phyloP scores from a whole-genome alignment of 1,140 invertebrate species.

The Heterodera carotae region DNA sequence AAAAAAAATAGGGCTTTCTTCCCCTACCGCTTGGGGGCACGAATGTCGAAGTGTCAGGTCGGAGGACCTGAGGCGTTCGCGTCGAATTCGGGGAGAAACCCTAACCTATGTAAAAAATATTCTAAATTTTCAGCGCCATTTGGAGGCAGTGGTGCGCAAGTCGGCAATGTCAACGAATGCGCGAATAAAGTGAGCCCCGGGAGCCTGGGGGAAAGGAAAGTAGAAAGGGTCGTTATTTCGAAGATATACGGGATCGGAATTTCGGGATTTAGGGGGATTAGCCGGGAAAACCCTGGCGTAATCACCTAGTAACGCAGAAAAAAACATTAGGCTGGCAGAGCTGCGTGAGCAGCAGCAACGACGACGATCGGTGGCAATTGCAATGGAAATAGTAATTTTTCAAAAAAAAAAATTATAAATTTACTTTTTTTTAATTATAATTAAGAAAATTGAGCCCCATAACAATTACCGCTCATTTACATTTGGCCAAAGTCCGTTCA shows the following conservation, averaged over 20 bases:
- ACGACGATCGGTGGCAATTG: background rate
- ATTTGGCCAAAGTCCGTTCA: slow-evolving; percentile 17
- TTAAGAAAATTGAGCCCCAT: slow-evolving; percentile 8
- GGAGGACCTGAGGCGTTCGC: no score
- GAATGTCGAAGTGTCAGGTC: no score
- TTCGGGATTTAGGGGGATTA: no score
- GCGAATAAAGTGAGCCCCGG: background rate
- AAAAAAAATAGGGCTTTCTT: no score
- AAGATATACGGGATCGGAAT: no score
- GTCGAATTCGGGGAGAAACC: no score
- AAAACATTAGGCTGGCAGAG: background rate
- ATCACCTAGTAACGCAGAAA: no score
- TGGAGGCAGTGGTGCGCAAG: background rate
- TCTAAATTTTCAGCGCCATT: background rate
- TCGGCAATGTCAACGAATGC: background rate
- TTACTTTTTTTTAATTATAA: slow-evolving; percentile 2
- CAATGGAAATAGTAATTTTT: background rate
- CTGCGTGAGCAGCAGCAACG: background rate
- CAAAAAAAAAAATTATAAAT: background rate
- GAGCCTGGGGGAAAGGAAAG: no score
- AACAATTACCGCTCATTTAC: slow-evolving; percentile 21
- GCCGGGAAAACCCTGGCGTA: no score
- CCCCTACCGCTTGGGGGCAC: no score
- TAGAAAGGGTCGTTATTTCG: background rate
- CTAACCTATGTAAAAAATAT: background rate